phyloP scores from a whole-genome alignment of 2,113 vertebrate species.

The Cnemophilus loriae region DNA sequence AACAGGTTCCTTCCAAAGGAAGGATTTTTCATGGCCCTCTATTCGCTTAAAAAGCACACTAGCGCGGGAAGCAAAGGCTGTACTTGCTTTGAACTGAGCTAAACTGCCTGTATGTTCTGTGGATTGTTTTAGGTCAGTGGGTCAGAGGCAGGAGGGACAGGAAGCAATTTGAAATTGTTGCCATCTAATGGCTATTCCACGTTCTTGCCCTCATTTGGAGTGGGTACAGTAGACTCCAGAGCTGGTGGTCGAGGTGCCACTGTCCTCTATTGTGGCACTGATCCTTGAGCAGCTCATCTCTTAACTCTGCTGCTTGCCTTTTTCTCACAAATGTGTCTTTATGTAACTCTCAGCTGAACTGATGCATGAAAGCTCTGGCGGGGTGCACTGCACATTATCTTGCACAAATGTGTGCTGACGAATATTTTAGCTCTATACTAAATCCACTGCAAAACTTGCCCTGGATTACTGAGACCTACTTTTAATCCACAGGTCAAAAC shows the following conservation, averaged over 20 bases:
- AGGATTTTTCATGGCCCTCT: neutral
- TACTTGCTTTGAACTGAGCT: neutral
- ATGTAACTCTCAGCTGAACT: neutral
- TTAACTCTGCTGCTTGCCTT: neutral
- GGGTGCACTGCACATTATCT: neutral
- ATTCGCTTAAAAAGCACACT: accelerated
- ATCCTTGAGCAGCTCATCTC: neutral
- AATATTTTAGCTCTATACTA: neutral
- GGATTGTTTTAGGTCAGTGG: constrained; percentile 24
- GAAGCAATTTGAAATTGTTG: neutral
- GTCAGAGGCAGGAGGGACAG: neutral
- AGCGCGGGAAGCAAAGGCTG: neutral
- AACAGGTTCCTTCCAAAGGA: neutral
- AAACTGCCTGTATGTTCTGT: neutral
- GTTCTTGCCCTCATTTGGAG: neutral
- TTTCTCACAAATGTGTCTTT: neutral
- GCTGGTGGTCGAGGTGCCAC: accelerated
- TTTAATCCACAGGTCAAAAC: neutral
- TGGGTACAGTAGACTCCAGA: neutral
- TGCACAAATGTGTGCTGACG: neutral
- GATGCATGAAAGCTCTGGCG: neutral
- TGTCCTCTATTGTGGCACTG: neutral
- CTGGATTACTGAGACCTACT: neutral
- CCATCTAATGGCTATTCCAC: neutral
- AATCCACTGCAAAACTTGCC: neutral